Percentiles rank a stretch among this genome's conserved stretches.
Conservation (phyloP, 1,140 invertebrate species). For the Macrosteles quadrilineatus region DNA sequence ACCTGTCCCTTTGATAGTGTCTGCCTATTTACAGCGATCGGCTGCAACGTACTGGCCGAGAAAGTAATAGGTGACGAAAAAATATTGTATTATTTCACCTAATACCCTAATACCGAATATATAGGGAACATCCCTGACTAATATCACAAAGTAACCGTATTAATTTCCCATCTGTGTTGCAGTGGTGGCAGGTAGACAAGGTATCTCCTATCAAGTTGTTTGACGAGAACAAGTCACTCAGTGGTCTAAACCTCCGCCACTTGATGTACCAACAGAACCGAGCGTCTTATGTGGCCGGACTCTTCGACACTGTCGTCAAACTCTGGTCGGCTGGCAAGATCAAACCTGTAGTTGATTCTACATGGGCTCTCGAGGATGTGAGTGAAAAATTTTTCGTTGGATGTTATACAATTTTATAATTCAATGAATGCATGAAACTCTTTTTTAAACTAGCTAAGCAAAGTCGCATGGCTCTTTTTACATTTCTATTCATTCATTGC, state of each 20-base stretch:
- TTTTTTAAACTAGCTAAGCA: too few relatives aligned
- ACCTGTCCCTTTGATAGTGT: too few relatives aligned
- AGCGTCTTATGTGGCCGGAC: constrained; percentile 65
- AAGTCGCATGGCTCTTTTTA: neutral
- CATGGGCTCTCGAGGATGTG: constrained; percentile 84
- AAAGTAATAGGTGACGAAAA: too few relatives aligned
- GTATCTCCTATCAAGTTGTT: constrained; percentile 84
- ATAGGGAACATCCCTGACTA: too few relatives aligned
- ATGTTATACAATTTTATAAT: neutral
- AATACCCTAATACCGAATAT: too few relatives aligned
- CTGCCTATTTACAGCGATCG: too few relatives aligned
- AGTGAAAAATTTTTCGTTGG: constrained; percentile 46
- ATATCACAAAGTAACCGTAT: too few relatives aligned
- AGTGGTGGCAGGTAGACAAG: constrained; percentile 93
- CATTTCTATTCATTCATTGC: too few relatives aligned
- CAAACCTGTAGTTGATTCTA: constrained; percentile 80
- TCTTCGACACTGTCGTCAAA: constrained; percentile 71
- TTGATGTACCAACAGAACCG: constrained; percentile 79
- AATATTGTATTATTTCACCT: too few relatives aligned
- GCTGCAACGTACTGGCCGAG: too few relatives aligned
- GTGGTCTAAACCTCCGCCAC: constrained; percentile 81
- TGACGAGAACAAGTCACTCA: constrained; percentile 84
- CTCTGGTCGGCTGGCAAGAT: constrained; percentile 77
- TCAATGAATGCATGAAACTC: too few relatives aligned
- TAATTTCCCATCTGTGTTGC: too few relatives aligned